These are phyloP conservation scores for Intellagama lesueurii DNA, from an alignment of 2,797 vertebrate species.

Conservation along the genomic window DNA sequence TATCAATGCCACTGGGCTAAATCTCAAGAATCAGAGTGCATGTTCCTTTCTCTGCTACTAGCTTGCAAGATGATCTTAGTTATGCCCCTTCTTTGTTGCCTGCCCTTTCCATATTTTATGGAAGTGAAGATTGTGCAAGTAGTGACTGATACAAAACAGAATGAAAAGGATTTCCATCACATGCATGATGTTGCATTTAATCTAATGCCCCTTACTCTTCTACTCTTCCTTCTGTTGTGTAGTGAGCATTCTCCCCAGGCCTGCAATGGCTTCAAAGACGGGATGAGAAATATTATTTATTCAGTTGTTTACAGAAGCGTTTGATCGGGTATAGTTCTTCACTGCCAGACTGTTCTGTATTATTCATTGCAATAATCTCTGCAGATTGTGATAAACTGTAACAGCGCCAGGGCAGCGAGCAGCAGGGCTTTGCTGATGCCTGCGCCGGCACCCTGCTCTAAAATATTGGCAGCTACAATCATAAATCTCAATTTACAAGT, in stretches of 20 bases:
- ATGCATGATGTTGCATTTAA: constrained; percentile 20
- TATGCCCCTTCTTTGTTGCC: constrained; percentile 21
- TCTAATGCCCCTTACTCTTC: background rate
- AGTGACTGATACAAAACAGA: background rate
- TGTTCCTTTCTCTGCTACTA: constrained; percentile 1
- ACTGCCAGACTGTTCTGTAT: constrained; percentile 77
- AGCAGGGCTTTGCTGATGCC: constrained; percentile 66
- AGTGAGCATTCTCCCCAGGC: constrained; percentile 70
- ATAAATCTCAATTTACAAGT: constrained; percentile 88
- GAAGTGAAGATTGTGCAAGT: background rate
- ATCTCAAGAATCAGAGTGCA: background rate
- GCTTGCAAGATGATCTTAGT: background rate
- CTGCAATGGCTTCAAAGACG: constrained; percentile 64
- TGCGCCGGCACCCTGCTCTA: constrained; percentile 72
- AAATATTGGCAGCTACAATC: constrained; percentile 82
- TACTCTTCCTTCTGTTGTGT: constrained; percentile 42
- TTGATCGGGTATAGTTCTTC: constrained; percentile 77
- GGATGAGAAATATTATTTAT: constrained; percentile 74
- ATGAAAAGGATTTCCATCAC: constrained; percentile 4
- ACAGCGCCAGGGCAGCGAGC: constrained; percentile 71
- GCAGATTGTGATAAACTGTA: constrained; percentile 80
- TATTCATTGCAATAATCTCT: constrained; percentile 80
- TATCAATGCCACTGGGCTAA: background rate
- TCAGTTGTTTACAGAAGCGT: constrained; percentile 77
- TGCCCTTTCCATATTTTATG: background rate